Base-by-base conservation (phyloP, 2,888 invertebrate genomes). In the Eristalis arbustorum region DNA sequence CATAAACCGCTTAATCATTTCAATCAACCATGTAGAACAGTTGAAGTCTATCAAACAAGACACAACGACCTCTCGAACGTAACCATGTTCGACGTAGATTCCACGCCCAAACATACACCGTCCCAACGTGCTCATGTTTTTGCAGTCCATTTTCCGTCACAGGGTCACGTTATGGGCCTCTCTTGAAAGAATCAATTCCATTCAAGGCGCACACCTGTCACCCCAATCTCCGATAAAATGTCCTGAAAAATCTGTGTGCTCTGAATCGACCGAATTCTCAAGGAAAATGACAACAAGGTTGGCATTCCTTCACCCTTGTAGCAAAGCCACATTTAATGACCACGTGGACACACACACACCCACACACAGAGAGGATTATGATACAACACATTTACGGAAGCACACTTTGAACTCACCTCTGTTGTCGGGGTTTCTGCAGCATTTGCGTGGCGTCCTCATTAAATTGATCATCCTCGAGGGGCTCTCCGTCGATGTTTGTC, bases 401-500 rank as follows among this genome's bases (percentile, higher is more conserved):
- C 31, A 25, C 14, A 31, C 31, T 37, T 34, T 64, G 14, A 37
- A 73, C 88, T 87, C 88, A 93, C 92, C 92, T 91, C 88, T 91
- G 92, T 81, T 88, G 90, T 82, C 90, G 88, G 49, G 90, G 91
- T 87, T 91, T 91, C 82, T 90, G 91, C 11, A 92, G 88, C 88
- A 92, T 90, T 88, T 91, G 91, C 31, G 90, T 88, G 69, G 91
- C 90, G 84, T 92, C 91, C 84, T 91, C 91, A 73, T 90, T 90
- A 88, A 93, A 93, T 81, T 90, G 90, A 88, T 93, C 93, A 88
- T 92, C 92, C 84, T 93, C 92, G 31, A 91, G 85, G 10, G 90
- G 89, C 63, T 92, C 93, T 3, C 91, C 91, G 68, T 92, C 91
- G 76, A 88, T 90, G 87, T 91, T 91, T 81, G 91, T 91, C 83